Percentiles rank a stretch among this genome's conserved stretches.
Evolutionary conservation across 1,140 invertebrate species (phyloP).

Genomic region (Acromyrmex echinatior): DNA sequence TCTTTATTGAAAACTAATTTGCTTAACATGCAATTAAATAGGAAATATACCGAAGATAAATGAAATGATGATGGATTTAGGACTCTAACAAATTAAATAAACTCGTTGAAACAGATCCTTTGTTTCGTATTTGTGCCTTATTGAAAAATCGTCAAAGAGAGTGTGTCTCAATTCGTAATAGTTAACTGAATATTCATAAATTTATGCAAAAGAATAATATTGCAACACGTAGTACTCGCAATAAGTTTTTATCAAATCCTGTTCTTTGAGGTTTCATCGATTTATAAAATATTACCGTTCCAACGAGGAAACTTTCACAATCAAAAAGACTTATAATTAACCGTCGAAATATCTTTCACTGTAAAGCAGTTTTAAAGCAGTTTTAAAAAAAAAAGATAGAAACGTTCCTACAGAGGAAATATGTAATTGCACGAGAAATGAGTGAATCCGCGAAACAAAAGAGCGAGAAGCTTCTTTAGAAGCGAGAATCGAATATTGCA

Average conservation of each 20-base stretch:
- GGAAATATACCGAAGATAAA: not conserved
- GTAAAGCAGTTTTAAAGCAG: conserved; percentile 5
- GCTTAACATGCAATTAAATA: not conserved
- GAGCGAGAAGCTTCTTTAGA: conserved; percentile 5
- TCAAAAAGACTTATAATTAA: conserved; percentile 40
- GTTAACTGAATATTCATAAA: conserved; percentile 30
- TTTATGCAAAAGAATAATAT: conserved; percentile 8
- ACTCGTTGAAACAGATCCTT: not conserved
- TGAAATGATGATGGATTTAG: not conserved
- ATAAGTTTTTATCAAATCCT: conserved; percentile 1
- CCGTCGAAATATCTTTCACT: not conserved
- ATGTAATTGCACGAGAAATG: conserved; percentile 15
- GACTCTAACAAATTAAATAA: not conserved
- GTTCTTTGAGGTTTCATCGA: conserved; percentile 17
- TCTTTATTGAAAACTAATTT: conserved; percentile 2
- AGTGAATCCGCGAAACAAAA: not conserved
- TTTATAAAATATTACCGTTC: conserved; percentile 26
- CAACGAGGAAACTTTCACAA: not conserved
- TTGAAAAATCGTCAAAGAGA: not conserved
- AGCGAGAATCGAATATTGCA: conserved; percentile 15
- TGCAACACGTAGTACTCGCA: conserved; percentile 30
- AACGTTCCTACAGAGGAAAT: not conserved
- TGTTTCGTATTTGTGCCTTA: not conserved
- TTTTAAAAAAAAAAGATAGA: conserved; percentile 14
- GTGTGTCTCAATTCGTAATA: not conserved